phyloP scores from a whole-genome alignment of 2,797 vertebrate genomes.

The Urocyon cinereoargenteus region DNA sequence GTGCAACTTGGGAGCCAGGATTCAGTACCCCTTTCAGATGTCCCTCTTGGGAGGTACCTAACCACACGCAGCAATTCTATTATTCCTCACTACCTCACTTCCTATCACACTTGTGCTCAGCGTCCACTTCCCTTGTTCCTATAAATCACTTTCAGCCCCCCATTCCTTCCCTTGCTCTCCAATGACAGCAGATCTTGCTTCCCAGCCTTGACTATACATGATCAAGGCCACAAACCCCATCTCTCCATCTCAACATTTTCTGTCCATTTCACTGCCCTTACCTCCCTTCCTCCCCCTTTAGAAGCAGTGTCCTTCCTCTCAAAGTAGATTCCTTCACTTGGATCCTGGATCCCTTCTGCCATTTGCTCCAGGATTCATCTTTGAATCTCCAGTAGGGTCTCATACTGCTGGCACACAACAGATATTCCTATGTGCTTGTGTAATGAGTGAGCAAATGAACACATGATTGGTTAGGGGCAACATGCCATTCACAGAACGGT shows the following conservation, averaged over 20 bases:
- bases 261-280: not conserved
- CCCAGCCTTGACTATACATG: not conserved
- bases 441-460: not conserved
- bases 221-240: not conserved
- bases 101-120: not conserved
- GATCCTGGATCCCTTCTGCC: not conserved
- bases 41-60: accelerated
- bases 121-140: not conserved
- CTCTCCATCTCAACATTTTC: not conserved
- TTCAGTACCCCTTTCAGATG: not conserved
- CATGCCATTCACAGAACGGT: not conserved
- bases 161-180: not conserved
- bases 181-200: not conserved
- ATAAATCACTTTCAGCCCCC: not conserved
- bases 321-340: not conserved
- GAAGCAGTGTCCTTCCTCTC: not conserved
- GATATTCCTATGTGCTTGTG: no score
- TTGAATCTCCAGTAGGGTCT: not conserved
- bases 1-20: not conserved
- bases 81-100: not conserved
- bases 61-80: not conserved
- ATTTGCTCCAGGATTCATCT: not conserved
- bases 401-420: accelerated
- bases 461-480: not conserved
- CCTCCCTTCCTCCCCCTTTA: not conserved